Evolutionary conservation across 2,797 vertebrate genomes (phyloP).

Genomic region (Myotis daubentonii): DNA sequence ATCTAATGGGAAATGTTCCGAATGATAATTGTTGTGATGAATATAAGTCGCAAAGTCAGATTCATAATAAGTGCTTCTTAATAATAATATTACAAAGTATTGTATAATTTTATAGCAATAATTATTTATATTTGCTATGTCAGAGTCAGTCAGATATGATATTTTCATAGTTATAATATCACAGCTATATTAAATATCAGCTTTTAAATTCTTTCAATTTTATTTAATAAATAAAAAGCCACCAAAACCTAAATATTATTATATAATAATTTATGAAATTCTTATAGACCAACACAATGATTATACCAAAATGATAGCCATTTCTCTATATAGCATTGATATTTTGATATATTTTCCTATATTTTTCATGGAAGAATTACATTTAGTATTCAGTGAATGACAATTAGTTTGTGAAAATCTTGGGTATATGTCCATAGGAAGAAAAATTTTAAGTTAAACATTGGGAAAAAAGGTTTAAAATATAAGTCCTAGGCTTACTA

Average conservation of each 20-base stretch:
- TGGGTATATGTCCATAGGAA: not conserved
- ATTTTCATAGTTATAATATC: not conserved
- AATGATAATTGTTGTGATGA: conserved; percentile 40
- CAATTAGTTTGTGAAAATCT: not conserved
- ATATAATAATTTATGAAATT: not conserved
- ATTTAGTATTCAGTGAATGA: not conserved
- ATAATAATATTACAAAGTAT: not conserved
- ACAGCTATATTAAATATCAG: not conserved
- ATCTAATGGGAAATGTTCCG: not conserved
- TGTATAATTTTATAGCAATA: not conserved
- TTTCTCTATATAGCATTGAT: not conserved
- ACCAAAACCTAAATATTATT: not conserved
- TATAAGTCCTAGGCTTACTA: not conserved
- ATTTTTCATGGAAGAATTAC: not conserved
- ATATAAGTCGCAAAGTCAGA: conserved; percentile 41
- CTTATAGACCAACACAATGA: not conserved
- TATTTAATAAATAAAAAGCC: not conserved
- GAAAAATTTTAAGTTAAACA: not conserved
- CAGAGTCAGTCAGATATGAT: not conserved
- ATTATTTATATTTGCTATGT: not conserved
- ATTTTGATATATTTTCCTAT: not conserved
- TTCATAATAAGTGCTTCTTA: conserved; percentile 9
- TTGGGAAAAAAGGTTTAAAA: not conserved
- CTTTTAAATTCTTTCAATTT: conserved; percentile 20
- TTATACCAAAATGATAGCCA: not conserved